Base-by-base conservation (phyloP, 2,113 vertebrate species). In the Eudorcas thomsonii region DNA sequence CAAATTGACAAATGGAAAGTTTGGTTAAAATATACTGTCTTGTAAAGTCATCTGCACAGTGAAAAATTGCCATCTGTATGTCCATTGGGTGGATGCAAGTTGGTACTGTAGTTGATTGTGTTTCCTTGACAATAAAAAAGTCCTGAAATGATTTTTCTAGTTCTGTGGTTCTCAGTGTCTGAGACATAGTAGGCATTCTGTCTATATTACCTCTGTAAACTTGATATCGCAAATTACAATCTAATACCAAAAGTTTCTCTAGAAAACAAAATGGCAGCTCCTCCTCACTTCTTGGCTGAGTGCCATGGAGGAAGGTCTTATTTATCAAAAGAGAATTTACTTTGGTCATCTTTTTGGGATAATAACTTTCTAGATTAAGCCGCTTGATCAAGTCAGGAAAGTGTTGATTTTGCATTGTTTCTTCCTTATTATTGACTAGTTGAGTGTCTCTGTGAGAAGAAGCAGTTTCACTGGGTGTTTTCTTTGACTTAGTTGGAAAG, bases 41-140 rank as follows among this genome's bases (percentile, higher is more conserved):
- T 10, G 99, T 95, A 78, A 99, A 98, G 71, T 95, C 82, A 97
- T 99, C 98, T 96, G 99, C 98, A 91, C 98, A 98, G 92, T 98
- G 98, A 97, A 98, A 99, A 90, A 99, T 98, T 90, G 98, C 98
- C 98, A 99, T 99, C 87, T 99, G 99, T 89, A 99, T 95, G 84
- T 99, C 99, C 98, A 99, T 98, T 28, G 99, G 99, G 94, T 99
- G 98, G 59, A 99, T 84, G 10, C 78, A 84, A 21, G 5, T 80
- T 71, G 39, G 60, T 25, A 33, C 43, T 33, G 59, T 39, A 67
- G 36, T 16, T 62, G 28, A 36, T 78, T 88, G n/a, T 91, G 6
- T 87, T 54, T 92, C 97, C 84, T 77, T 77, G 12, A 43, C 71
- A 99, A 98, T 13, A 15, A 88, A 95, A 48, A 98, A 3, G 6